Conservation (phyloP, 2,888 invertebrate genomes). For the Mythimna loreyi region DNA sequence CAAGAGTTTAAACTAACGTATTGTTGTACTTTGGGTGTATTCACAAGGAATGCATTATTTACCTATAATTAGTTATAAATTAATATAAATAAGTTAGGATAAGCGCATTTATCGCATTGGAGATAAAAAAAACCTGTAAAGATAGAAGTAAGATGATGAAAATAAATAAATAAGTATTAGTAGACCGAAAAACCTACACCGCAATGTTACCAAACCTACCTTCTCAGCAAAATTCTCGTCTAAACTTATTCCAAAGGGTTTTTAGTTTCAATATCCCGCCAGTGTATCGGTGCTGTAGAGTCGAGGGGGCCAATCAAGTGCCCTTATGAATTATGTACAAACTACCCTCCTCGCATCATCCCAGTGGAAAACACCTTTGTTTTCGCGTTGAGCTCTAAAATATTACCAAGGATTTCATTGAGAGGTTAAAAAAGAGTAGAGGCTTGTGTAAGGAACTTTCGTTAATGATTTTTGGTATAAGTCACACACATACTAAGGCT, state of each 20-base stretch:
- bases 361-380: constrained; percentile 44
- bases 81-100: no score
- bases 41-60: no score
- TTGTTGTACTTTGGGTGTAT: no score
- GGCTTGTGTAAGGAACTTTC: neutral
- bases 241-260: constrained; percentile 29
- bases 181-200: neutral
- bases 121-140: no score
- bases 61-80: no score
- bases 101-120: no score
- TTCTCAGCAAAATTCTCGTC: neutral
- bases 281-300: constrained; percentile 38
- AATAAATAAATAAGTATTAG: no score
- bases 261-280: constrained; percentile 50
- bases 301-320: constrained; percentile 57
- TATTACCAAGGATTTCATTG: neutral
- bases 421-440: neutral
- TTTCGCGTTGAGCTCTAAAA: constrained; percentile 44
- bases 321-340: constrained; percentile 67
- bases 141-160: no score
- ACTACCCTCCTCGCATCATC: constrained; percentile 41
- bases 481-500: no score
- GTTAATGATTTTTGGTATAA: neutral
- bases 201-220: neutral
- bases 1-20: no score